Base-by-base conservation (phyloP, 2,113 vertebrate species). In the Polyodon spathula region DNA sequence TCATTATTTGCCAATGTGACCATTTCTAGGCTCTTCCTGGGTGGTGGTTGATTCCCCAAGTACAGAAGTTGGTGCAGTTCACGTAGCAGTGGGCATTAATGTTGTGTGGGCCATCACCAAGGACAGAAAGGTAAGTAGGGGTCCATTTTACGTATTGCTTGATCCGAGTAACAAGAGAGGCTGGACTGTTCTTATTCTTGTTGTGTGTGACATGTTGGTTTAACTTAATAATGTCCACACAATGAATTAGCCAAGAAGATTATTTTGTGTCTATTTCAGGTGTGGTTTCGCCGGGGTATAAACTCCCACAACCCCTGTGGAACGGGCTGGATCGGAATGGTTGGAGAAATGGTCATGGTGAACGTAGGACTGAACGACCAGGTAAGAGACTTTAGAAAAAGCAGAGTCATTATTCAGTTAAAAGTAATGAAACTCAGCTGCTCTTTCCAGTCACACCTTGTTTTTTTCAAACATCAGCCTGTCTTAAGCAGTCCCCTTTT, bases 321-420 rank as follows among this genome's bases (percentile, higher is more conserved):
- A 58, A 95, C 94, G 7, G 90, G 96, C 67, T 99, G 96, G 96
- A 91, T 99, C 52, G 86, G 86, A 79, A 99, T 99, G 96, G 87
- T 97, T 17, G 93, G 93, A 58, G 93, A 97, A 66, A 93, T 99
- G 93, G 75, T 87, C 59, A 97, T 93, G 93, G 79, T 97, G 69
- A 88, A 86, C 2, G 91, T 98, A 14, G 96, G 94, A 61, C 85
- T 95, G 51, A 93, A 93, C 3, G 94, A 99, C 68, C 96, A 99
- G 92, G 95, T 94, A 59, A 57, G 84, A 44, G n/a, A 53, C 40
- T 42, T 27, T 46, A 42, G 8, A 38, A 3, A n/a, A 12, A 7
- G 6, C 40, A 54, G 11, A 37, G 14, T 10, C 56, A 66, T 9
- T 27, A 27, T 27, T 27, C 27, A 27, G 27, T 27, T 27, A 27